phyloP scores from a whole-genome alignment of 2,113 vertebrate species.

The Paradoxurus hermaphroditus region DNA sequence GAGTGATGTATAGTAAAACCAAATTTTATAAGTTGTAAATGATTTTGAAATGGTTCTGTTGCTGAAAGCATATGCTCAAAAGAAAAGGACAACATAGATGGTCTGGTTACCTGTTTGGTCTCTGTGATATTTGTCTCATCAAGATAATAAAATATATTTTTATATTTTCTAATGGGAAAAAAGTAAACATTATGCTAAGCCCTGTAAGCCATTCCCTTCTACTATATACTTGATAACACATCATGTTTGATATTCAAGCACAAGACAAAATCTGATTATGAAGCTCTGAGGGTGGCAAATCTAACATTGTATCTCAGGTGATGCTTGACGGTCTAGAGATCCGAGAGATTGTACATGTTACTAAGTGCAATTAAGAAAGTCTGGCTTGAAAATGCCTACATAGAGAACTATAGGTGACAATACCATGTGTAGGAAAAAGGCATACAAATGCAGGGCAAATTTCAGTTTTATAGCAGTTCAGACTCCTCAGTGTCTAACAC shows the following conservation, averaged over 20 bases:
- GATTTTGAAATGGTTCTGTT: constrained; percentile 36
- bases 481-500: not conserved
- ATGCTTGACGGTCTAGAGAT: not conserved
- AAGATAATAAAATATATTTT: not conserved
- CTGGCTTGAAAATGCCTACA: not conserved
- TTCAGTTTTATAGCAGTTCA: not conserved
- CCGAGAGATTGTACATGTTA: not conserved
- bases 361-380: not conserved
- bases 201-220: not conserved
- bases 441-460: not conserved
- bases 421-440: not conserved
- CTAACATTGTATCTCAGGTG: not conserved
- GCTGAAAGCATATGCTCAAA: not conserved
- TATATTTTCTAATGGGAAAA: not conserved
- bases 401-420: not conserved
- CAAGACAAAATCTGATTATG: not conserved
- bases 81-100: not conserved
- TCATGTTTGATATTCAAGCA: not conserved
- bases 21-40: constrained; percentile 30
- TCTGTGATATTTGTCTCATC: not conserved
- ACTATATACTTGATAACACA: not conserved
- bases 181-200: not conserved
- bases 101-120: not conserved
- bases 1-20: constrained; percentile 49
- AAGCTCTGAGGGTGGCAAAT: not conserved